Conservation (phyloP, 2,797 vertebrate genomes). For the Caiman crocodilus region DNA sequence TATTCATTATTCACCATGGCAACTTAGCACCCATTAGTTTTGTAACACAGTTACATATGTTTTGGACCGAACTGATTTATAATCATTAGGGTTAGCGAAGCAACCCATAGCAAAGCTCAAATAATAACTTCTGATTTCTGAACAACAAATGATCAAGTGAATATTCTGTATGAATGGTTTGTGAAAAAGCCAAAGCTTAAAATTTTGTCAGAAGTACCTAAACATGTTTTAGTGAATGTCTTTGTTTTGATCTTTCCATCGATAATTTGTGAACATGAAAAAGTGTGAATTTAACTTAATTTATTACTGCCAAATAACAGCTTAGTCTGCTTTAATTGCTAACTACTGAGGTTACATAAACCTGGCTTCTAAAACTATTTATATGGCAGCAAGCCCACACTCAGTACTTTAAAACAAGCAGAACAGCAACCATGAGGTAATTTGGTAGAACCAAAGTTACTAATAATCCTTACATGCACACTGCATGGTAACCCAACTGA, state of each 20-base stretch:
- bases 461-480: neutral
- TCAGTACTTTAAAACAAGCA: neutral
- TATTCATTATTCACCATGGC: conserved; percentile 34
- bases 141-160: neutral
- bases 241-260: neutral
- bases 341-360: neutral
- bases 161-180: neutral
- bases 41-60: neutral
- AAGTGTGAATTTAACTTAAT: neutral
- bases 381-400: neutral
- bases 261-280: neutral
- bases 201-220: neutral
- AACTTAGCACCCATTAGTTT: conserved; percentile 45
- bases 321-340: neutral
- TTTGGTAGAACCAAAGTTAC: neutral
- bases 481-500: neutral
- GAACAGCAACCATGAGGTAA: neutral
- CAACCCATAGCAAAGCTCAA: neutral
- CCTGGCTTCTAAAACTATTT: rapidly evolving
- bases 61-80: neutral
- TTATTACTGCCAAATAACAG: neutral
- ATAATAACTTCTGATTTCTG: neutral
- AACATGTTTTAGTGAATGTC: neutral
- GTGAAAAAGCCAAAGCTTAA: neutral
- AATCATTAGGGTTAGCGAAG: neutral